Base-by-base conservation (phyloP, 2,113 vertebrate species). In the Eurypyga helias region DNA sequence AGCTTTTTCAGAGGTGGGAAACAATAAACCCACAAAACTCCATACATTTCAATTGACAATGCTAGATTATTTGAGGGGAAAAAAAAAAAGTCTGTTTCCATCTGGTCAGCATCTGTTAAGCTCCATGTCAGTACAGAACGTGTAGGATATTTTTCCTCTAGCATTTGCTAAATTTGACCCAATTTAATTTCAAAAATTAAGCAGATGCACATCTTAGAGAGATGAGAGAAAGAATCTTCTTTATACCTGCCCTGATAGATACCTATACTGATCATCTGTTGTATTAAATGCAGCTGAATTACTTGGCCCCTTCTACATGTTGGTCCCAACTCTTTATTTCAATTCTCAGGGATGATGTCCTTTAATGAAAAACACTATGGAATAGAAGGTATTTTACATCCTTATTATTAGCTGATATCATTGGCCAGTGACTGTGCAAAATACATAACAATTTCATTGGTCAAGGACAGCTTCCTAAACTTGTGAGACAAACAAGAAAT, bases 81-180 rank as follows among this genome's bases (percentile, higher is more conserved):
- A 69, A 93, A 71, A 62, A 57, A 84, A 48, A 77, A 2, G 11
- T 20, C 48, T 93, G 14, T 73, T 96, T 92, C 83, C 88, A 90
- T 91, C 79, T 94, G 90, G 71, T 60, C 81, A 86, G 62, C 87
- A 97, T 88, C 91, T 95, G 87, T 72, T 81, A 76, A 64, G 57
- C 31, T 93, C 64, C 48, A 15, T 28, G 29, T 91, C 78, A 61
- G 57, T 87, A 48, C 34, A 87, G 60, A 77, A 69, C 3, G 0
- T 6, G 5, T 60, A 70, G 80, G 41, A 54, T 2, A 29, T 52
- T 84, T 92, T 85, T 80, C 8, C 26, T 81, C 29, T 48, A 60
- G 24, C 4, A 0, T 78, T 89, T 76, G 31, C 13, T 87, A 89
- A 69, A 69, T 76, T 83, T 69, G 62, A 83, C 49, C 65, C 15